Evolutionary conservation across 2,797 vertebrate species (phyloP).

Genomic region (Bryconaethiops microstoma): DNA sequence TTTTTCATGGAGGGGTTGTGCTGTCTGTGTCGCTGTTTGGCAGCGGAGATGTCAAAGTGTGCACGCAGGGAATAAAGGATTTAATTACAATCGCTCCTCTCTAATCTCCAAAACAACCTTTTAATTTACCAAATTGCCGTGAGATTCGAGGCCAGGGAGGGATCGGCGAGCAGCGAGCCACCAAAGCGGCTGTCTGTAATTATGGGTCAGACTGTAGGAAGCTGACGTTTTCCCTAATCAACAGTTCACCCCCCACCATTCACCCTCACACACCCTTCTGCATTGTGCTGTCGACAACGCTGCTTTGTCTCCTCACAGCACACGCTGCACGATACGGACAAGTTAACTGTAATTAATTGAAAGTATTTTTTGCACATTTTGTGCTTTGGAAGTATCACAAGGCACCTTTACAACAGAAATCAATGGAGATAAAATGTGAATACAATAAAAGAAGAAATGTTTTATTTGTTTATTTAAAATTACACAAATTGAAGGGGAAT

Average conservation of each 20-base stretch:
- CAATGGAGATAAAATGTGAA: no score
- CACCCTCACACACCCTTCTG: not conserved
- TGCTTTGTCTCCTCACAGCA: not conserved
- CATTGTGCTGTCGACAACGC: not conserved
- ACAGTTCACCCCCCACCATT: not conserved
- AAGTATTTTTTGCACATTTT: not conserved
- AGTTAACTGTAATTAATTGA: no score
- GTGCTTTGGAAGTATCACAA: not conserved
- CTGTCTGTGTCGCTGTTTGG: conserved; percentile 14
- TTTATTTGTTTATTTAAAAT: no score
- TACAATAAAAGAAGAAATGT: no score
- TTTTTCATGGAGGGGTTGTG: not conserved
- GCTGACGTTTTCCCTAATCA: not conserved
- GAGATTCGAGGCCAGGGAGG: conserved; percentile 45
- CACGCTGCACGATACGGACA: not conserved
- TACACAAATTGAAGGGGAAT: no score
- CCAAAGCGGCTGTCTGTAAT: not conserved
- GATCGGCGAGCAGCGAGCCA: conserved; percentile 36
- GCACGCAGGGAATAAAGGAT: conserved; percentile 50
- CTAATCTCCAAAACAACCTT: conserved; percentile 69
- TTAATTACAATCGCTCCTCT: conserved; percentile 56
- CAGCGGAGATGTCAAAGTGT: conserved; percentile 17
- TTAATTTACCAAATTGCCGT: conserved; percentile 69
- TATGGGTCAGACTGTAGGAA: conserved; percentile 32
- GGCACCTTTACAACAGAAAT: no score